A percentile compares a stretch with the other conserved stretches of the same genome.
phyloP scores from a whole-genome alignment of 2,888 invertebrate genomes.

The Mystacides longicornis region DNA sequence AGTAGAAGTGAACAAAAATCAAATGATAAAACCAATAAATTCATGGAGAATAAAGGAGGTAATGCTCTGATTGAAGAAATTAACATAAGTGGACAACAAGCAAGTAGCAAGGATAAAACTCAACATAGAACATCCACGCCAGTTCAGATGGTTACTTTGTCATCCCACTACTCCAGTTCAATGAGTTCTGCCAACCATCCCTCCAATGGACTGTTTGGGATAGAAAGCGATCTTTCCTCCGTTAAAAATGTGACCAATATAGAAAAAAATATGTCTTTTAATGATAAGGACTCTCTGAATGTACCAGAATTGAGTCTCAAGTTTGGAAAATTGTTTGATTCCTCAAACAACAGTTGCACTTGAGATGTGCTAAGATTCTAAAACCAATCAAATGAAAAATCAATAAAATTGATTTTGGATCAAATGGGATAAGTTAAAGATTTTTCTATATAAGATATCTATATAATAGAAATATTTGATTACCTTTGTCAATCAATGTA shows the following conservation, averaged over 20 bases:
- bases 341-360: too few species aligned
- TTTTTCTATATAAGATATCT: too few species aligned
- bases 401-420: too few species aligned
- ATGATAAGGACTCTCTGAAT: constrained; percentile 44
- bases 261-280: constrained; percentile 41
- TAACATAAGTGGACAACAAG: constrained; percentile 12
- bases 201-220: constrained; percentile 42
- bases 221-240: constrained; percentile 50
- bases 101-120: constrained; percentile 20
- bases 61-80: constrained; percentile 13
- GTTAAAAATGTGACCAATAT: constrained; percentile 46
- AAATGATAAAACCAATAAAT: not conserved
- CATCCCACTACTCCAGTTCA: constrained; percentile 36
- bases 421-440: too few species aligned
- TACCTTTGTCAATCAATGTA: too few species aligned
- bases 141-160: constrained; percentile 45
- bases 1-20: not conserved
- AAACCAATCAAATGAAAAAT: too few species aligned
- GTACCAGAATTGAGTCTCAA: constrained; percentile 45
- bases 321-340: constrained; percentile 31
- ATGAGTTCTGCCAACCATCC: constrained; percentile 13
- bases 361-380: too few species aligned
- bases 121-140: constrained; percentile 50
- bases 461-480: too few species aligned
- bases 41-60: not conserved